Percentiles rank a stretch among this genome's conserved stretches.
phyloP scores from a whole-genome alignment of 2,888 invertebrate genomes.

The Hemistola chrysoprasaria region DNA sequence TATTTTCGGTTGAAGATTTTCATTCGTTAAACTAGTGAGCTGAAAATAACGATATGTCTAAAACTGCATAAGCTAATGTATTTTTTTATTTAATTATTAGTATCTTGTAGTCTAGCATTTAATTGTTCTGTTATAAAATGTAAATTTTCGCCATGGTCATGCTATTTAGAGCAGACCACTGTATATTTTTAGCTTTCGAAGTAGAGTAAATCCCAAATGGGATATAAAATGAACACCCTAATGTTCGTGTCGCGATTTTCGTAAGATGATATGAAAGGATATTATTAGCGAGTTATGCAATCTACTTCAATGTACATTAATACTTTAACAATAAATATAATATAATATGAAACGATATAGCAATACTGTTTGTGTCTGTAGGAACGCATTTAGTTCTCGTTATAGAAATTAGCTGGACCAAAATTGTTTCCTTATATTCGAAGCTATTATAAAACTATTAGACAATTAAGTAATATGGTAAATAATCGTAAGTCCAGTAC shows the following conservation, averaged over 20 bases:
- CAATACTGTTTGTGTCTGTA: slow-evolving; percentile 67
- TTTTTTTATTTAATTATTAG: slow-evolving; percentile 27
- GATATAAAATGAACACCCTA: slow-evolving; percentile 35
- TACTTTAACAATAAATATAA: slow-evolving; percentile 28
- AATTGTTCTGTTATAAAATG: slow-evolving; percentile 21
- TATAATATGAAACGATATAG: slow-evolving; percentile 47
- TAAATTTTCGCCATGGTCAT: slow-evolving; percentile 19
- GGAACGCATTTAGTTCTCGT: slow-evolving; percentile 66
- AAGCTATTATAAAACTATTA: slow-evolving; percentile 55
- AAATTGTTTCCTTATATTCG: slow-evolving; percentile 74
- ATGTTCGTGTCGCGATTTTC: slow-evolving; percentile 40
- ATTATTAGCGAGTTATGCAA: slow-evolving; percentile 45
- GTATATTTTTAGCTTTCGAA: slow-evolving; percentile 29
- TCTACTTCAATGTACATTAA: slow-evolving; percentile 55
- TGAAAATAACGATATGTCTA: too few species aligned
- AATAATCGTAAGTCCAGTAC: slow-evolving; percentile 69
- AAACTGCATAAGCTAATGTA: slow-evolving; percentile 31
- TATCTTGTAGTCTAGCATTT: slow-evolving; percentile 23
- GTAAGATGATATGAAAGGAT: slow-evolving; percentile 39
- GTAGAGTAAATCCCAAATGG: slow-evolving; percentile 34
- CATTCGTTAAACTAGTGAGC: too few species aligned
- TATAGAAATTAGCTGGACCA: slow-evolving; percentile 80
- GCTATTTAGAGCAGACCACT: slow-evolving; percentile 29
- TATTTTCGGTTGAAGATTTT: too few species aligned
- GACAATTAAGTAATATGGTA: slow-evolving; percentile 54